Conservation (phyloP, 2,888 invertebrate species). For the Mythimna lalbum region DNA sequence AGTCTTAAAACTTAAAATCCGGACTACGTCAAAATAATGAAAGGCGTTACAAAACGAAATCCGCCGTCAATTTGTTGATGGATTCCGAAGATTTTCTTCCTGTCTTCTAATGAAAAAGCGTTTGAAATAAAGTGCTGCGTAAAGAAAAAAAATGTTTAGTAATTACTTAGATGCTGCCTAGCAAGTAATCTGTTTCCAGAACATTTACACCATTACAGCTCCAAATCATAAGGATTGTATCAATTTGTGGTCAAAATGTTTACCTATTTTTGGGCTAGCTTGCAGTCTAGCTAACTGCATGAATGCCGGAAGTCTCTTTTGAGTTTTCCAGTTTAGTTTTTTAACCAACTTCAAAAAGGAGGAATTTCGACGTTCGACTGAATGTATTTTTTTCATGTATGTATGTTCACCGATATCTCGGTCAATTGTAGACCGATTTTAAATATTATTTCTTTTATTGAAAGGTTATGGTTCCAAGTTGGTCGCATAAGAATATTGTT, state of each 20-base stretch:
- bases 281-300: not conserved
- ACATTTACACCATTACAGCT: not conserved
- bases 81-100: slow-evolving; percentile 35
- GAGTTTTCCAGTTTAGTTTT: too few relatives aligned
- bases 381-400: too few relatives aligned
- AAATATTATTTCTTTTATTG: too few relatives aligned
- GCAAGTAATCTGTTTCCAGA: not conserved
- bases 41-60: slow-evolving; percentile 27
- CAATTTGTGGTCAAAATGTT: too few relatives aligned
- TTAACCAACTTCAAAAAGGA: too few relatives aligned
- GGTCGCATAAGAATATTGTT: too few relatives aligned
- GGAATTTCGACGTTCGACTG: too few relatives aligned
- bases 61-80: slow-evolving; percentile 54
- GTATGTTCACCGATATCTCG: too few relatives aligned
- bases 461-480: too few relatives aligned
- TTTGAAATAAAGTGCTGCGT: slow-evolving; percentile 12
- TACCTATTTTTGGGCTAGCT: not conserved
- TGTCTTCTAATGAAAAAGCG: slow-evolving; percentile 32
- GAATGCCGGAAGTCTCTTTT: too few relatives aligned
- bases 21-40: slow-evolving; percentile 44
- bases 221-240: too few relatives aligned
- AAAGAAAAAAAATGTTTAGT: slow-evolving; percentile 16
- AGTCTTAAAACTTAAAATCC: slow-evolving; percentile 34
- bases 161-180: slow-evolving; percentile 7
- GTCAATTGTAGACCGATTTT: too few relatives aligned